Evolutionary conservation across 2,797 vertebrate genomes (phyloP).

Genomic region (Poecilia gillii): DNA sequence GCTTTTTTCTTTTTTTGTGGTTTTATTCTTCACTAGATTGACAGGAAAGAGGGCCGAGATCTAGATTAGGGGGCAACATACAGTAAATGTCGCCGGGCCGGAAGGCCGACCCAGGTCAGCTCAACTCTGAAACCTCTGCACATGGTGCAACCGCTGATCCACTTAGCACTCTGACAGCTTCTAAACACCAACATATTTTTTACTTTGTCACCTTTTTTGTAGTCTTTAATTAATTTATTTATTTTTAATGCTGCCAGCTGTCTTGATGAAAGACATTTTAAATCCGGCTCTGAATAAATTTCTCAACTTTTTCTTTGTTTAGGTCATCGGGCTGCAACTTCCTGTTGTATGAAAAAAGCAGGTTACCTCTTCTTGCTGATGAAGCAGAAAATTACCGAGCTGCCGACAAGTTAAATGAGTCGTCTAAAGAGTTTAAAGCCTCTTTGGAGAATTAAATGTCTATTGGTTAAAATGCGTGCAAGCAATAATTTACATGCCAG

Average conservation of each 20-base stretch:
- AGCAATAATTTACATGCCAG: neutral
- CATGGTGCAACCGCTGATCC: neutral
- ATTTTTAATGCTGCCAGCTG: neutral
- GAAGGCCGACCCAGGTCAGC: neutral
- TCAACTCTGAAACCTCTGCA: neutral
- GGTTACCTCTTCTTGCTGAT: conserved; percentile 1
- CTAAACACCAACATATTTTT: neutral
- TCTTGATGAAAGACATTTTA: neutral
- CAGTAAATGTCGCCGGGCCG: neutral
- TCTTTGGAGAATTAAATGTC: neutral
- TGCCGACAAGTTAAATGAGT: neutral
- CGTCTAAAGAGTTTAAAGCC: neutral
- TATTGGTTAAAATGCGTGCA: neutral
- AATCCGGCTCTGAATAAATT: neutral
- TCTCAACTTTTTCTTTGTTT: neutral
- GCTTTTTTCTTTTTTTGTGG: neutral
- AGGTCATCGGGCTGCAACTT: neutral
- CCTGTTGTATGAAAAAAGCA: neutral
- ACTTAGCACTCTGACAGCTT: neutral
- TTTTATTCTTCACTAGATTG: neutral
- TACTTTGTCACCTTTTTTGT: neutral
- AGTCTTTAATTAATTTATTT: neutral
- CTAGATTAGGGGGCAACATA: neutral
- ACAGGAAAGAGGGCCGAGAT: neutral
- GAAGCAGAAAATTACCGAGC: neutral